Evolutionary conservation across 2,797 vertebrate species (phyloP), one percentile per base, ranked within the genome.

Genomic region (Columba guinea): DNA sequence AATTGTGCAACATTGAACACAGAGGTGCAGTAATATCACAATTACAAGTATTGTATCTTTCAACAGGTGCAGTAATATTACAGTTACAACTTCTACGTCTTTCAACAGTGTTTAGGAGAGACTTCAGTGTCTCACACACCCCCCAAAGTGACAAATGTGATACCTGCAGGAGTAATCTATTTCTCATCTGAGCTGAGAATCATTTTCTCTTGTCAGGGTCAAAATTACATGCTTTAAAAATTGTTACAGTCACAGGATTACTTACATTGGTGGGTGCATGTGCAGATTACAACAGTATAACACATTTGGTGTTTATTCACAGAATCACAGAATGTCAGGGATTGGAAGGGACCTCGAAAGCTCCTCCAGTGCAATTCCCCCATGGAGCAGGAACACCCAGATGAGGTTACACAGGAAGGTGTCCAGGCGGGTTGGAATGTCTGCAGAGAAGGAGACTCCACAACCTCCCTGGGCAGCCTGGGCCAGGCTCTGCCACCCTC

Each of bases 81-180:
- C n/a, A 67, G 37, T 26, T 60, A 55, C 8, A 82, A 51, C 13
- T 53, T 48, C 10, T 24, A 13, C 0, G 3, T 30, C 10, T 75
- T 64, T 53, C 41, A 58, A 7, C 32, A 49, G n/a, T 0, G 5
- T 70, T 51, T 24, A 69, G 37, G 30, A 52, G 16, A 58, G 21
- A 56, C 24, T 59, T 70, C 23, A 55, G 30, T 5, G 16, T 18
- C 62, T 84, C 24, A 23, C 16, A 14, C 2, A 4, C 5, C 1
- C 13, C 15, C 9, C n/a, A 46, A 46, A 51, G 44, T 32, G 53
- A 75, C n/a, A 82, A 60, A 48, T 3, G 21, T 3, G 8, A 69
- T 3, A 64, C 1, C 5, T 4, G 3, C 3, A 6, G 39, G 27
- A 58, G 7, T 5, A 46, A 49, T 9, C 3, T 23, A 49, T 44